Evolutionary conservation across 2,113 vertebrate genomes (phyloP), one percentile per base, ranked within the genome.

Genomic region (Oophaga pumilio): DNA sequence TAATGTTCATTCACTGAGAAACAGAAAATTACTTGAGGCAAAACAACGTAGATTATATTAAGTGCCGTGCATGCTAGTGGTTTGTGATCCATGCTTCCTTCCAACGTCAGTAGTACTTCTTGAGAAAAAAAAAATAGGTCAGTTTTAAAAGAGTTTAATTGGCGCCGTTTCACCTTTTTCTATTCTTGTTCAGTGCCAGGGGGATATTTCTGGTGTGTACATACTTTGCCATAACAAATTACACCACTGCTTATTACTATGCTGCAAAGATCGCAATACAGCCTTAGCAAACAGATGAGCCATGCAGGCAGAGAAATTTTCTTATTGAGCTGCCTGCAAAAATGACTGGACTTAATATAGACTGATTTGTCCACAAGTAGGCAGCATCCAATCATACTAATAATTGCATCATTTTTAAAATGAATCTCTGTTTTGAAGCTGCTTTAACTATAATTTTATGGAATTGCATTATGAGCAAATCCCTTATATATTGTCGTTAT

Each of bases 401-500:
- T 73, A 73, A 73, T 49, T 20, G 28, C 33, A 43, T 73, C 15
- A 43, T 73, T 73, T 43, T 18, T 73, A 18, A 17, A 28, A 18
- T 49, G 28, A 43, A 73, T 73, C 69, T 73, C 17, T 18, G 69
- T 7, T 24, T 43, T 18, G 33, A 43, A 73, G 69, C 69, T 43
- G 69, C 28, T 43, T 43, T 49, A 73, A 20, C 69, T 73, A 18
- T 17, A 18, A 73, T 73, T 73, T 73, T 73, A 73, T 73, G 69
- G 69, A 73, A 73, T 73, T 73, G 69, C 33, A 73, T 73, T 73
- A 73, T 49, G 69, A 73, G 69, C 69, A 43, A 43, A 73, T 33
- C 69, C 69, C 69, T 73, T 73, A 18, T 73, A 73, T 49, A 49
- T 43, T 9, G n/a, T 73, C 43, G 9, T 73, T 73, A 73, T 73